These are phyloP conservation scores for Parapsyche elsis DNA, from an alignment of 1,140 invertebrate genomes.

Conservation along the genomic window DNA sequence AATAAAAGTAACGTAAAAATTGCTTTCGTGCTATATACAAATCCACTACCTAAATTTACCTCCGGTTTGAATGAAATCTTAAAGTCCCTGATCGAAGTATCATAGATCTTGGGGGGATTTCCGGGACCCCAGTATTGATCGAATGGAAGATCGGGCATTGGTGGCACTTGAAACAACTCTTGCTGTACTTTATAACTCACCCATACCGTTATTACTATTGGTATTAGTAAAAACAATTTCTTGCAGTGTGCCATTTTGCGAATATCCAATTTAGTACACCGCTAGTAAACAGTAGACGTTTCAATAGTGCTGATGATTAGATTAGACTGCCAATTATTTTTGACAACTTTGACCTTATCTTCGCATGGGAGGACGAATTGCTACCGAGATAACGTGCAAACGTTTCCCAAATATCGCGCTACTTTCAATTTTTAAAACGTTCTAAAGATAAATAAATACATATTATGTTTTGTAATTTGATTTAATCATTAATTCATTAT, in stretches of 20 bases:
- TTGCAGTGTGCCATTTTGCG: not conserved
- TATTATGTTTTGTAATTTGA: no score
- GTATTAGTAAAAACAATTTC: not conserved
- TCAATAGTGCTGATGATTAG: not conserved
- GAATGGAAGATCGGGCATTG: slow-evolving; percentile 36
- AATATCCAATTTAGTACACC: not conserved
- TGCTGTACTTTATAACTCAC: slow-evolving; percentile 37
- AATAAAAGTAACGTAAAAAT: slow-evolving; percentile 6
- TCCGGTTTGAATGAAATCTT: slow-evolving; percentile 46
- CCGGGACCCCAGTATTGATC: slow-evolving; percentile 52
- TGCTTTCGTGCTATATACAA: slow-evolving; percentile 8
- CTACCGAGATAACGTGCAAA: no score
- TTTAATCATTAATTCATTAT: no score
- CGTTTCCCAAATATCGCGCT: no score
- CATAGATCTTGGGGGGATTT: slow-evolving; percentile 12
- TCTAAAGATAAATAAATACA: no score
- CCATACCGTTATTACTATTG: slow-evolving; percentile 27
- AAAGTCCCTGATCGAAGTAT: slow-evolving; percentile 41
- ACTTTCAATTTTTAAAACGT: no score
- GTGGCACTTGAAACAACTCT: slow-evolving; percentile 32
- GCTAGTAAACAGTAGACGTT: not conserved
- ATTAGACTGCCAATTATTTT: no score
- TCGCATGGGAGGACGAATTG: no score
- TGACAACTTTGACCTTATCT: no score
- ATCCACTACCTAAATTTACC: slow-evolving; percentile 33